Evolutionary conservation across 2,888 invertebrate genomes (phyloP).

Genomic region (Pantelozetes paolii): DNA sequence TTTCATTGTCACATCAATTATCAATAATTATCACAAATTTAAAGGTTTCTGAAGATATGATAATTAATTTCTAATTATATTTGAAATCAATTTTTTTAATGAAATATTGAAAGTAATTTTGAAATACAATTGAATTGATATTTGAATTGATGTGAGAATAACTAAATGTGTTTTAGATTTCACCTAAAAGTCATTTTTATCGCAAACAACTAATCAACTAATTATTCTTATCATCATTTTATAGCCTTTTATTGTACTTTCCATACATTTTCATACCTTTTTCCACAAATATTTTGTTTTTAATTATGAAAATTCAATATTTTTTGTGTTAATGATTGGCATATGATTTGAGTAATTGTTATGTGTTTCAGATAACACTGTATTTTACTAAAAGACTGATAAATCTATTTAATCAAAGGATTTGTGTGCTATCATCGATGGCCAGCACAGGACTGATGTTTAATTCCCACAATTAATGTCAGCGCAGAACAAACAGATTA

Average conservation of each 20-base stretch:
- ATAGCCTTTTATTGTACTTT: neutral
- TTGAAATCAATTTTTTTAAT: too few relatives aligned
- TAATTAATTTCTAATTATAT: too few relatives aligned
- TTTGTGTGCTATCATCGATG: too few relatives aligned
- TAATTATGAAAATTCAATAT: neutral
- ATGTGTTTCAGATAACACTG: too few relatives aligned
- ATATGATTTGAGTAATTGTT: neutral
- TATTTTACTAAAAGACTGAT: too few relatives aligned
- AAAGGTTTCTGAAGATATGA: too few relatives aligned
- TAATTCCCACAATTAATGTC: neutral
- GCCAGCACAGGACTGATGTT: too few relatives aligned
- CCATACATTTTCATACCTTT: neutral
- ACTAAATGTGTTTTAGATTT: neutral
- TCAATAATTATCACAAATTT: too few relatives aligned
- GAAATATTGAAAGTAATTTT: too few relatives aligned
- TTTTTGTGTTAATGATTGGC: conserved; percentile 3
- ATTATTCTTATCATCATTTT: neutral
- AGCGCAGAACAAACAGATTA: conserved; percentile 8
- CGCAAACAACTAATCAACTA: neutral
- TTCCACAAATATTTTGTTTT: neutral
- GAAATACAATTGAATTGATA: neutral
- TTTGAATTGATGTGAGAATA: neutral
- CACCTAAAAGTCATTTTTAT: neutral
- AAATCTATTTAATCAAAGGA: too few relatives aligned
- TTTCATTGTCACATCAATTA: too few relatives aligned